Conservation (phyloP, 1,140 invertebrate species). For the Zaprionus nigranus region DNA sequence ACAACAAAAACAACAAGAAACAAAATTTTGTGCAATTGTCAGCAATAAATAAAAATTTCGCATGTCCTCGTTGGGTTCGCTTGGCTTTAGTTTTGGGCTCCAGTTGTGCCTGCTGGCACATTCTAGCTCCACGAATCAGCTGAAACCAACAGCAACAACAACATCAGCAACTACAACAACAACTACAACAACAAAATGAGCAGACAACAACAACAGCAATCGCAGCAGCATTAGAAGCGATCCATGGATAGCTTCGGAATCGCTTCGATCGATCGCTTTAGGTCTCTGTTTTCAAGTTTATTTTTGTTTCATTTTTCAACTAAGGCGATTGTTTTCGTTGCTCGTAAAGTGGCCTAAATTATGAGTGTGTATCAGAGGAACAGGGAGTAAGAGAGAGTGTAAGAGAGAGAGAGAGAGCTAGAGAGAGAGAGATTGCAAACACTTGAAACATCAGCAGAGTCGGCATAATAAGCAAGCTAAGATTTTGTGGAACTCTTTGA, state of each 20-base stretch:
- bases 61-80: conserved; percentile 68
- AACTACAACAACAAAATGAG: conserved; percentile 13
- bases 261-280: conserved; percentile 27
- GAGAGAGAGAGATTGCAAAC: background rate
- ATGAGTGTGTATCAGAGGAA: conserved; percentile 43
- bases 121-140: conserved; percentile 63
- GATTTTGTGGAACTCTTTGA: background rate
- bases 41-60: conserved; percentile 83
- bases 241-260: conserved; percentile 33
- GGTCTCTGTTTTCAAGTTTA: conserved; percentile 69
- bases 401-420: background rate
- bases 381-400: background rate
- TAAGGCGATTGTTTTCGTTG: conserved; percentile 58
- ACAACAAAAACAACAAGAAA: conserved; percentile 15
- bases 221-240: conserved; percentile 1
- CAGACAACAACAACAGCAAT: conserved; percentile 1
- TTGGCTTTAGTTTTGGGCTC: conserved; percentile 24
- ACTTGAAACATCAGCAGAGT: conserved; percentile 1
- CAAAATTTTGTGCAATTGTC: conserved; percentile 80
- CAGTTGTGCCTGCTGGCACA: conserved; percentile 70
- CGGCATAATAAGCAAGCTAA: background rate
- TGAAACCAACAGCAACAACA: conserved; percentile 30
- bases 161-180: conserved; percentile 3
- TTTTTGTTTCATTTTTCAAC: conserved; percentile 50
- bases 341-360: conserved; percentile 64